These are phyloP conservation scores for Athalia cordata DNA, from an alignment of 2,888 invertebrate genomes.

Conservation along the genomic window DNA sequence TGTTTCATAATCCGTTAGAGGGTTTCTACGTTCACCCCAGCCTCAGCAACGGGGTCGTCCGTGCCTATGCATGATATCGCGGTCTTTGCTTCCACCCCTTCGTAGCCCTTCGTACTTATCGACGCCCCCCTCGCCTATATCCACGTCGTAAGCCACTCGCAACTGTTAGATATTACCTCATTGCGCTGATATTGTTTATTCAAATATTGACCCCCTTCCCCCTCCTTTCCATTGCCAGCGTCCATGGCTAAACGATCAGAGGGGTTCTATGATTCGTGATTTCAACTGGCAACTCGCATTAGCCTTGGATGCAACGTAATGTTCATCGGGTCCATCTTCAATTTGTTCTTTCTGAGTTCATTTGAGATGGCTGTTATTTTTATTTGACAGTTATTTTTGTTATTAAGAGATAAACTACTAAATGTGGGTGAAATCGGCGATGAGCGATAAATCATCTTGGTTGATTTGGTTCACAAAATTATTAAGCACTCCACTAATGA, in stretches of 20 bases:
- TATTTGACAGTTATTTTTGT: too few species aligned
- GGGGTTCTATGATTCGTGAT: too few species aligned
- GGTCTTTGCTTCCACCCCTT: conserved; percentile 14
- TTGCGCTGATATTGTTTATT: conserved; percentile 33
- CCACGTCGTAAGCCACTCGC: conserved; percentile 23
- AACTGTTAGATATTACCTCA: conserved; percentile 35
- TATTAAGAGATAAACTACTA: too few species aligned
- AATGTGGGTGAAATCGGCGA: too few species aligned
- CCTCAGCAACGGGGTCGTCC: conserved; percentile 18
- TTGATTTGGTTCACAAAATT: background rate
- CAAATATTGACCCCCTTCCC: conserved; percentile 11
- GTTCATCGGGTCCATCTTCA: too few species aligned
- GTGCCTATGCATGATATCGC: conserved; percentile 42
- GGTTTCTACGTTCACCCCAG: conserved; percentile 13
- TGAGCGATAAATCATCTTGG: background rate
- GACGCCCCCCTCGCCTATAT: background rate
- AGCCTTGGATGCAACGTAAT: too few species aligned
- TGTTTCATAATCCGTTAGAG: conserved; percentile 41
- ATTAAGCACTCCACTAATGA: background rate
- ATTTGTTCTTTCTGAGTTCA: too few species aligned
- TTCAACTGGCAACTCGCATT: too few species aligned
- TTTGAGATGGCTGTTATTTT: too few species aligned
- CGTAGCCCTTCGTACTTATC: conserved; percentile 3
- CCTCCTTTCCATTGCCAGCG: too few species aligned
- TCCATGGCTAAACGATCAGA: too few species aligned